A percentile compares a stretch with the other conserved stretches of the same genome.
phyloP scores from a whole-genome alignment of 2,113 vertebrate species.

The Cygnus atratus region DNA sequence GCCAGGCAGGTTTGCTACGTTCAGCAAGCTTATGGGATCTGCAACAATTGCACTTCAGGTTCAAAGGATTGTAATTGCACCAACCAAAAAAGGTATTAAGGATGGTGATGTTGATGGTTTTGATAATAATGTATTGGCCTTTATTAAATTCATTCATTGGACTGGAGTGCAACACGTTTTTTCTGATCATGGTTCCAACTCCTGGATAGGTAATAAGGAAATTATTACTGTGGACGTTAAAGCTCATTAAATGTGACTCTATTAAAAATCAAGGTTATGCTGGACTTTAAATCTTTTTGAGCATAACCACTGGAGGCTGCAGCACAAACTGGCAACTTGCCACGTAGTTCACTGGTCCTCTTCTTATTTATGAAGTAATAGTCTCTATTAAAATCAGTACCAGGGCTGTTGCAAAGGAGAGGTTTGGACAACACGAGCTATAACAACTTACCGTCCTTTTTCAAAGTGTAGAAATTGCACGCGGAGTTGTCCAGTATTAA shows the following conservation, averaged over 20 bases:
- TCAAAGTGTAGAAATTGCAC: not conserved
- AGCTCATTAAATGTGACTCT: constrained; percentile 77
- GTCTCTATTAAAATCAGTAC: constrained; percentile 19
- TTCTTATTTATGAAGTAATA: constrained; percentile 40
- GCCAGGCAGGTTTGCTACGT: not conserved
- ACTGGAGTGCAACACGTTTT: constrained; percentile 15
- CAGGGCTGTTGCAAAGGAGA: not conserved
- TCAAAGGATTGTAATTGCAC: constrained; percentile 59
- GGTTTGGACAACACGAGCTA: not conserved
- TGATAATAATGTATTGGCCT: constrained; percentile 57
- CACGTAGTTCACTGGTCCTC: constrained; percentile 51
- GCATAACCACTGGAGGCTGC: constrained; percentile 55
- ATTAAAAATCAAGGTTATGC: constrained; percentile 76
- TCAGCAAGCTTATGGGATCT: constrained; percentile 14
- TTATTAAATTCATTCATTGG: constrained; percentile 54
- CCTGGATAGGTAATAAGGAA: constrained; percentile 69
- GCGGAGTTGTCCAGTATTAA: not conserved
- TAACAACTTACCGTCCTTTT: not conserved
- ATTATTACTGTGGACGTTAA: constrained; percentile 72
- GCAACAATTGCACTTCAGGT: constrained; percentile 13
- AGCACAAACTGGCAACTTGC: constrained; percentile 62
- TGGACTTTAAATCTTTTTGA: constrained; percentile 74
- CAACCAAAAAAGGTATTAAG: constrained; percentile 61
- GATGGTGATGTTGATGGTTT: constrained; percentile 63
- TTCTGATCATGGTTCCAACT: constrained; percentile 52